Evolutionary conservation across 2,888 invertebrate genomes (phyloP).

Genomic region (Parthenolecanium corni): DNA sequence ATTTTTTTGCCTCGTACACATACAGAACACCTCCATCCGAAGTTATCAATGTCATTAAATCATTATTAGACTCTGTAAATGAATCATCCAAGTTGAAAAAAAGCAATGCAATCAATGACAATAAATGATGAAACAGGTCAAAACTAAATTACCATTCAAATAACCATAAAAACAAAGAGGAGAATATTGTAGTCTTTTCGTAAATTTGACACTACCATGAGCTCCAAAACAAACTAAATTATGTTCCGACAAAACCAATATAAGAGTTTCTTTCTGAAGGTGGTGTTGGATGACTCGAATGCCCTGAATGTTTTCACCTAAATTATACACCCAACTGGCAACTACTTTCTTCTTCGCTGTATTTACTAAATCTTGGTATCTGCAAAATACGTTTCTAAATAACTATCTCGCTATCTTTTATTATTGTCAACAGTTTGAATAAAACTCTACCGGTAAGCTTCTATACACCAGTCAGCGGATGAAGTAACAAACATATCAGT

Average conservation of each 20-base stretch:
- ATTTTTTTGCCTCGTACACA: constrained; percentile 69
- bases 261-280: constrained; percentile 53
- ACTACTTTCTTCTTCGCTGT: constrained; percentile 47
- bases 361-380: constrained; percentile 41
- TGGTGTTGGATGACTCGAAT: constrained; percentile 46
- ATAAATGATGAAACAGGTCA: not conserved
- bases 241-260: constrained; percentile 72
- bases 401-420: no score
- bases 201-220: constrained; percentile 65
- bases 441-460: constrained; percentile 64
- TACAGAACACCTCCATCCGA: constrained; percentile 71
- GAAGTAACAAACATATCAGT: constrained; percentile 77
- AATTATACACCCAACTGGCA: constrained; percentile 68
- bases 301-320: constrained; percentile 63
- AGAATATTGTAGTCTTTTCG: constrained; percentile 72
- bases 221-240: constrained; percentile 70
- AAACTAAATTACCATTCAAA: constrained; percentile 42
- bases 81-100: not conserved
- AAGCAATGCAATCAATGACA: not conserved
- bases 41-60: constrained; percentile 59
- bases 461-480: constrained; percentile 68
- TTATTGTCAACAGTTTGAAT: no score
- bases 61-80: constrained; percentile 40
- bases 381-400: constrained; percentile 32
- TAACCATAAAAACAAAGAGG: constrained; percentile 65